Conservation (phyloP, 2,888 invertebrate species). For the Coleophora flavipennella region DNA sequence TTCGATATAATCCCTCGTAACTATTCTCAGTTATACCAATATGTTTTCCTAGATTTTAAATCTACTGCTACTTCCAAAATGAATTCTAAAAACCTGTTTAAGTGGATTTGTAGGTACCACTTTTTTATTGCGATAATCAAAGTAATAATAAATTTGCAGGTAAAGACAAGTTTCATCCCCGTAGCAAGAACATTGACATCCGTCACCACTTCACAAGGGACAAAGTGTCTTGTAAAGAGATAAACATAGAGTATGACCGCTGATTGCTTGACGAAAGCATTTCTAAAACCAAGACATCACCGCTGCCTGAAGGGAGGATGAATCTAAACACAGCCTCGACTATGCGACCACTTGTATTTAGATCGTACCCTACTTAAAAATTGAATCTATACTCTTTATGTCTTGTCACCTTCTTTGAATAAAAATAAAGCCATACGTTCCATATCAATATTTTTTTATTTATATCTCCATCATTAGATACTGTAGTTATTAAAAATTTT, state of each 20-base stretch:
- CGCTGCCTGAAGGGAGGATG: background rate
- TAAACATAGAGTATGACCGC: background rate
- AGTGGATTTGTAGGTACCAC: too few species aligned
- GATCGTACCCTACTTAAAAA: background rate
- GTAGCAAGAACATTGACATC: background rate
- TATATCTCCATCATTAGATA: too few species aligned
- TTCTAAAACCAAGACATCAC: background rate
- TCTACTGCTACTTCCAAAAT: too few species aligned
- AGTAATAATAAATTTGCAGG: slow-evolving; percentile 16
- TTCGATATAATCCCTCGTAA: too few species aligned
- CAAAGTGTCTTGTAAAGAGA: background rate
- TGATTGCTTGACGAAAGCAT: background rate
- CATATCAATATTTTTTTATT: too few species aligned
- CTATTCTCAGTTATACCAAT: too few species aligned
- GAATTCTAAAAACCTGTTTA: too few species aligned
- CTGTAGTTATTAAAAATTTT: too few species aligned
- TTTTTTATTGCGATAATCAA: slow-evolving; percentile 19
- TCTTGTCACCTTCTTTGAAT: too few species aligned
- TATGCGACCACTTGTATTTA: background rate
- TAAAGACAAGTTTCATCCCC: background rate
- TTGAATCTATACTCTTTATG: too few species aligned
- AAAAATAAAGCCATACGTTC: too few species aligned
- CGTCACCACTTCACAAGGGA: background rate
- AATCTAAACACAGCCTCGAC: background rate
- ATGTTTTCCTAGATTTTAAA: too few species aligned